phyloP scores from a whole-genome alignment of 2,113 vertebrate species.

The Cebus imitator region DNA sequence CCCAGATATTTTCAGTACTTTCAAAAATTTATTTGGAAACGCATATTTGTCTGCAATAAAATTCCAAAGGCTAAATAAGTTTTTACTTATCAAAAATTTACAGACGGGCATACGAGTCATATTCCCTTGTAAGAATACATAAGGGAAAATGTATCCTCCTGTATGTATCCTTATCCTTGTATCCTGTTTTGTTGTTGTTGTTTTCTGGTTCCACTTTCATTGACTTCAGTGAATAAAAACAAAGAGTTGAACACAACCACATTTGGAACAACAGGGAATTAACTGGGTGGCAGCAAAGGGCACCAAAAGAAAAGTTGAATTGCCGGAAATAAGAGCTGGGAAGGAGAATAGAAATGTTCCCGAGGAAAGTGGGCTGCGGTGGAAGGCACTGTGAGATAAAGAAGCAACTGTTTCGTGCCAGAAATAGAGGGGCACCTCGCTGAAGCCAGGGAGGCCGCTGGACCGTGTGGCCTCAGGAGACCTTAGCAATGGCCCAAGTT shows the following conservation, averaged over 20 bases:
- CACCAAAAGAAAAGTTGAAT: background rate
- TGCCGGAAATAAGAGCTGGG: background rate
- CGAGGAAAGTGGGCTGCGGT: background rate
- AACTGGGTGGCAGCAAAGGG: background rate
- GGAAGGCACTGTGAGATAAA: fast-evolving
- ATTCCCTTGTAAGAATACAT: too few species aligned
- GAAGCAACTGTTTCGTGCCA: fast-evolving
- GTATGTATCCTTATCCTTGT: too few species aligned
- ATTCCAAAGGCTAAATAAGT: too few species aligned
- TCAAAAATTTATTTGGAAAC: background rate
- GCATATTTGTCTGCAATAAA: background rate
- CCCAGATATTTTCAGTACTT: background rate
- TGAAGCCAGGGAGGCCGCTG: background rate
- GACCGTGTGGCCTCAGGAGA: background rate
- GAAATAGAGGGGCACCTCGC: background rate
- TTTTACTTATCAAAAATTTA: background rate
- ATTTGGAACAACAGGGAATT: background rate
- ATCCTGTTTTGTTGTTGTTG: too few species aligned
- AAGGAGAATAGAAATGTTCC: background rate
- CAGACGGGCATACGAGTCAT: too few species aligned
- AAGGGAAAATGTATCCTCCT: too few species aligned
- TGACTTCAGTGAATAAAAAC: background rate
- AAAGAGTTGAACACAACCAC: background rate
- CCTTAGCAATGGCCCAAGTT: fast-evolving
- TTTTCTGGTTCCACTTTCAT: background rate